A percentile compares a stretch with the other conserved stretches of the same genome.
These are phyloP conservation scores for Rhogogaster chlorosoma DNA, from an alignment of 2,888 invertebrate species.

Conservation along the genomic window DNA sequence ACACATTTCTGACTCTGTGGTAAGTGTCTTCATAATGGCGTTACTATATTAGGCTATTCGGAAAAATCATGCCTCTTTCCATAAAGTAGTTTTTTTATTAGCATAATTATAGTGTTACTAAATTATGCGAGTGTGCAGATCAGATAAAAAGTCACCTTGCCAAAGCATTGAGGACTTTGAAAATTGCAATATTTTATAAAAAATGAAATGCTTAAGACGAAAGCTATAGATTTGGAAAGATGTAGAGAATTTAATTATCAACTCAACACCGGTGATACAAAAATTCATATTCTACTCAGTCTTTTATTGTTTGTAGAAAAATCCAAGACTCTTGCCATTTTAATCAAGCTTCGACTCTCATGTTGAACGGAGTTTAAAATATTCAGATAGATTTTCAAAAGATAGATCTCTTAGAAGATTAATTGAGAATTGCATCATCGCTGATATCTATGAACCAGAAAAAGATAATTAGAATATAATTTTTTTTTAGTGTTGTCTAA, in stretches of 20 bases:
- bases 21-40: background rate
- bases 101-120: background rate
- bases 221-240: background rate
- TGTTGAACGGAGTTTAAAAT: background rate
- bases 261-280: background rate
- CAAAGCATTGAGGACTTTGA: background rate
- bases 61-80: background rate
- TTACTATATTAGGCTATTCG: background rate
- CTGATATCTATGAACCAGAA: too few species aligned
- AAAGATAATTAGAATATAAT: background rate
- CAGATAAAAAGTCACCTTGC: background rate
- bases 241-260: background rate
- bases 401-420: background rate
- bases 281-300: background rate
- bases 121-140: background rate
- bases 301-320: background rate
- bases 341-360: background rate
- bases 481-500: background rate
- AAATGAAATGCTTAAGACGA: conserved; percentile 3
- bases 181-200: conserved; percentile 33
- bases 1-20: background rate
- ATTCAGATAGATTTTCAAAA: background rate
- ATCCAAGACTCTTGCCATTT: background rate
- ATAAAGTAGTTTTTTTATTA: background rate
- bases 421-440: background rate